Base-by-base conservation (phyloP, 2,888 invertebrate species). In the Hemicrepidius hirtus region DNA sequence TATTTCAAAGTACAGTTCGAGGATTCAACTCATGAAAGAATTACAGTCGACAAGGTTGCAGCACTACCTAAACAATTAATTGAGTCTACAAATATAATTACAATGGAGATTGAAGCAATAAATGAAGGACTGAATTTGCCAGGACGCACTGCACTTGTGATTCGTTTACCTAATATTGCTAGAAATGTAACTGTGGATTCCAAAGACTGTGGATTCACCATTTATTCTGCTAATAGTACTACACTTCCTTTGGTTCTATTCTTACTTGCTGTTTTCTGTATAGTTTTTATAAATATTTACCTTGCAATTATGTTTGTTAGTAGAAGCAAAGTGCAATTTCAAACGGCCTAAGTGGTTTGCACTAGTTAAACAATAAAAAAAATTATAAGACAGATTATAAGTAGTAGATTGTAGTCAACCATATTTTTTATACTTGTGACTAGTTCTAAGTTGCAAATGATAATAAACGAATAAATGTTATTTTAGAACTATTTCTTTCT, bases 121-220 rank as follows among this genome's bases (percentile, higher is more conserved):
- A 65, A 57, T 40, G 49, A 65, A 41, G 63, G 21, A 16, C n/a
- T 55, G 1, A 1, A 63, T 9, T 20, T 69, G 12, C 20, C 69
- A n/a, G 69, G 69, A 10, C 62, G 55, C n/a, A 63, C 69, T 13
- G 35, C 63, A 3, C 32, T 69, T 21, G 10, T 69, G 12, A 69
- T 69, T 20, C 53, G 55, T 21, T 46, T 69, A n/a, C 62, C 60
- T 12, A 41, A 13, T 21, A 6, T 10, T 7, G 35, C 20, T 13
- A 16, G 12, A 49, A 37, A n/a, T 21, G n/a, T 9, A 18, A 16
- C 12, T 12, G 35, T 9, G 0, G 4, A 32, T 35, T 40, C 37
- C 7, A 3, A 35, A 20, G 37, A 20, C 0, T 18, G 32, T 7
- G 16, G 16, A 0, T n/a, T 50, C 0, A 4, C 20, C n/a, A n/a